Evolutionary conservation across 2,797 vertebrate genomes (phyloP).

Genomic region (Chaunax sp.): DNA sequence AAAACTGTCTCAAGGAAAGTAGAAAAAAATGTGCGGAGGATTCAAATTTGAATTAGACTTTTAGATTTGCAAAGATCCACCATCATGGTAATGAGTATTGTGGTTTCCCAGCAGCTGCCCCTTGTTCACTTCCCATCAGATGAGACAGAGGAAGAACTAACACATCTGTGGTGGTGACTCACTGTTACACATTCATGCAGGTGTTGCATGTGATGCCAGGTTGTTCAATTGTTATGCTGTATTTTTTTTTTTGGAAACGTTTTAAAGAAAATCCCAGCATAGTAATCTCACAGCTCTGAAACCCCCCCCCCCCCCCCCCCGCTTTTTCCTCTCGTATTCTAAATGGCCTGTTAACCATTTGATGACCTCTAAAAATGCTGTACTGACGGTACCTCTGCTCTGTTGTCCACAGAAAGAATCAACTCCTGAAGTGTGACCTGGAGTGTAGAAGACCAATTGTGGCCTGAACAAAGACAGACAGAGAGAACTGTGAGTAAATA

Average conservation of each 20-base stretch:
- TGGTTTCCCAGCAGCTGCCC: slow-evolving; percentile 23
- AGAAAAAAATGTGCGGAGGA: not conserved
- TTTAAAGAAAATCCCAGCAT: slow-evolving; percentile 45
- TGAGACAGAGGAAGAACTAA: slow-evolving; percentile 52
- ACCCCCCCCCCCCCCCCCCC: slow-evolving; percentile 3
- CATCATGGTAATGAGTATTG: slow-evolving; percentile 1
- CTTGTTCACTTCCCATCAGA: slow-evolving; percentile 44
- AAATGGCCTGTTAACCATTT: slow-evolving; percentile 53
- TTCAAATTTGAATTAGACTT: not conserved
- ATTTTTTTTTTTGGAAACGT: slow-evolving; percentile 24
- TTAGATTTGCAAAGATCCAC: not conserved
- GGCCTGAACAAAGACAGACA: slow-evolving; percentile 63
- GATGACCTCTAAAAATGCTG: slow-evolving; percentile 56
- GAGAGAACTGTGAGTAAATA: slow-evolving; percentile 78
- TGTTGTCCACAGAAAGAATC: slow-evolving; percentile 60
- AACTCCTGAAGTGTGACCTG: slow-evolving; percentile 50
- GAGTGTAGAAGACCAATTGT: slow-evolving; percentile 58
- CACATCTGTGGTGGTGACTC: slow-evolving; percentile 62
- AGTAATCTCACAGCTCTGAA: slow-evolving; percentile 46
- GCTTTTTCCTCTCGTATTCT: slow-evolving; percentile 47
- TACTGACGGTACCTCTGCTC: slow-evolving; percentile 41
- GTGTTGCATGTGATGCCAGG: slow-evolving; percentile 52
- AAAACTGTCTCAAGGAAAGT: too few relatives aligned
- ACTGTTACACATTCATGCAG: slow-evolving; percentile 62
- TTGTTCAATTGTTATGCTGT: slow-evolving; percentile 42